phyloP scores from a whole-genome alignment of 2,888 invertebrate species.

The Luffia ferchaultella region DNA sequence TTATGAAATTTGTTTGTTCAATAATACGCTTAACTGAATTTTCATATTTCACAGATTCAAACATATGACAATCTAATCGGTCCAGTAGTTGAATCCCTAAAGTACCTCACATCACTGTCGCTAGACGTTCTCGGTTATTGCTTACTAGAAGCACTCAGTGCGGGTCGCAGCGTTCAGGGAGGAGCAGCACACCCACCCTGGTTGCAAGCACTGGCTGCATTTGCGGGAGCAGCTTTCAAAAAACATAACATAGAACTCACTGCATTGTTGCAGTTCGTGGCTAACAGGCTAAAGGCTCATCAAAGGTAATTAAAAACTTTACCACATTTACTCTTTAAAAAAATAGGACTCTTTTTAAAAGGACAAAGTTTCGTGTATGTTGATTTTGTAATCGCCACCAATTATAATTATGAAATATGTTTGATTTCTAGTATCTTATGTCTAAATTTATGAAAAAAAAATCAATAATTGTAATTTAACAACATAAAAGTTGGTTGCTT shows the following conservation, averaged over 20 bases:
- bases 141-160: conserved; percentile 89
- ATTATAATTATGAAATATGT: no score
- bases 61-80: conserved; percentile 93
- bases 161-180: conserved; percentile 66
- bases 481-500: no score
- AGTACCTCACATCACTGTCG: conserved; percentile 93
- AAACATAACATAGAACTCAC: conserved; percentile 97
- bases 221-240: conserved; percentile 96
- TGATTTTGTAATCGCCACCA: no score
- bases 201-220: conserved; percentile 94
- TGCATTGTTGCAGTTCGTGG: conserved; percentile 95
- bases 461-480: no score
- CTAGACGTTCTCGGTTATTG: conserved; percentile 97
- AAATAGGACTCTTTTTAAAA: neutral
- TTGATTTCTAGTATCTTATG: no score
- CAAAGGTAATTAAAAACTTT: conserved; percentile 75
- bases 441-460: no score
- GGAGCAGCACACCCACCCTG: conserved; percentile 91
- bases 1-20: no score
- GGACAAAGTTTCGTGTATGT: no score
- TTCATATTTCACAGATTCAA: conserved; percentile 84
- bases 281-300: conserved; percentile 94
- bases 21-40: no score
- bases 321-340: neutral
- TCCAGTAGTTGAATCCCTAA: conserved; percentile 97